Conservation (phyloP, 1,140 invertebrate species). For the Macrotrachela quadricornifera region DNA sequence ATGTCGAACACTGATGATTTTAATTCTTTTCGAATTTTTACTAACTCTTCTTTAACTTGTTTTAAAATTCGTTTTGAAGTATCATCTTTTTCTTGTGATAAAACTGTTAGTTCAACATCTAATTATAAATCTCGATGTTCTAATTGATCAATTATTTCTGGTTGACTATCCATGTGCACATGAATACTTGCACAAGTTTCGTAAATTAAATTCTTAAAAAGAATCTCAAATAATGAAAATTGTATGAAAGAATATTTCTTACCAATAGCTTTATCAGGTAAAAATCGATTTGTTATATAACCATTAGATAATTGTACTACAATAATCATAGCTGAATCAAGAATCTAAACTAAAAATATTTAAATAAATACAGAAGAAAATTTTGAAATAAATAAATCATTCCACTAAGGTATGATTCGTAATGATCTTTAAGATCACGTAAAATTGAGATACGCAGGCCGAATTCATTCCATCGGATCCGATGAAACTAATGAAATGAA, state of each 20-base stretch:
- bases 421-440: conserved; percentile 15
- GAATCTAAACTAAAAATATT: conserved; percentile 13
- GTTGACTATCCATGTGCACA: conserved; percentile 7
- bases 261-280: conserved; percentile 20
- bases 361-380: too few species aligned
- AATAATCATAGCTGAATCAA: conserved; percentile 11
- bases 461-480: too few species aligned
- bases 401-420: conserved; percentile 15
- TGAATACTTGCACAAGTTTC: conserved; percentile 10
- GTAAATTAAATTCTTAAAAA: conserved; percentile 18
- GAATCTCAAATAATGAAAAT: too few species aligned
- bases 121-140: conserved; percentile 12
- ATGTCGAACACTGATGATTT: too few species aligned
- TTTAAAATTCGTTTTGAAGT: neutral
- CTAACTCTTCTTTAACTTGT: conserved; percentile 6
- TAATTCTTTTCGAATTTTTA: neutral
- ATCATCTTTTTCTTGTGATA: conserved; percentile 11
- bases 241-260: too few species aligned
- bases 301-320: conserved; percentile 12
- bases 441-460: conserved; percentile 17
- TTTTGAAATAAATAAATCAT: too few species aligned
- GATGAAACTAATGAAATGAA: too few species aligned
- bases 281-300: conserved; percentile 14
- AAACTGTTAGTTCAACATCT: conserved; percentile 10
- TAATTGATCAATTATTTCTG: conserved; percentile 11